phyloP scores from a whole-genome alignment of 2,113 vertebrate species.

The Dryoscopus gambensis region DNA sequence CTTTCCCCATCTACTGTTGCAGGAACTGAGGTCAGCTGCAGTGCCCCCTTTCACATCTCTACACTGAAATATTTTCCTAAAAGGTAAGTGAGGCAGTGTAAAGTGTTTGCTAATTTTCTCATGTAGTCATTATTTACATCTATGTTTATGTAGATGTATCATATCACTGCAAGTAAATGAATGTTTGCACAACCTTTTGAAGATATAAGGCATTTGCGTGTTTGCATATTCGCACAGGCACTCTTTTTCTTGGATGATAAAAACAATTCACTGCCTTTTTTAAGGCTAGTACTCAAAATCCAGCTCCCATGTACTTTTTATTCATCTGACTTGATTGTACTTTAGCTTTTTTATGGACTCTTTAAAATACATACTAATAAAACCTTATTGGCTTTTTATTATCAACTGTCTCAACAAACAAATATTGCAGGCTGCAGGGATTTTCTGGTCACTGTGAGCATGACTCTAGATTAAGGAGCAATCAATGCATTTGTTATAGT shows the following conservation, averaged over 20 bases:
- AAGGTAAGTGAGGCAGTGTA: not conserved
- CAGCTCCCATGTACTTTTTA: constrained; percentile 2
- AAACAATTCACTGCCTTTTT: constrained; percentile 49
- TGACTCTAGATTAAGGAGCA: not conserved
- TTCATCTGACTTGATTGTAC: constrained; percentile 32
- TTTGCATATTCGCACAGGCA: not conserved
- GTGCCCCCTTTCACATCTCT: not conserved
- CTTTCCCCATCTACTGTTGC: not conserved
- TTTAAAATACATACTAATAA: constrained; percentile 60
- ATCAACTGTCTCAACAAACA: constrained; percentile 37
- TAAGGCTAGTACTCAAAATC: constrained; percentile 27
- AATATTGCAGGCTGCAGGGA: constrained; percentile 14
- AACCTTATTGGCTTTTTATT: constrained; percentile 43
- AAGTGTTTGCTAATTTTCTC: not conserved
- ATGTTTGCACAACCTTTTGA: not conserved
- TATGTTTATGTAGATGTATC: not conserved
- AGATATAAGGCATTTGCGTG: not conserved
- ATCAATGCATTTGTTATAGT: not conserved
- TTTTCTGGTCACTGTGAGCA: constrained; percentile 15
- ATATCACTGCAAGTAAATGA: not conserved
- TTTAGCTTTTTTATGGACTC: constrained; percentile 45
- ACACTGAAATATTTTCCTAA: not conserved
- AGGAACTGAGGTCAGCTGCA: not conserved
- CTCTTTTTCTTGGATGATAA: not conserved
- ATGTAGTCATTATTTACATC: not conserved